Conservation (phyloP, 2,113 vertebrate genomes). For the Pedionomus torquatus region DNA sequence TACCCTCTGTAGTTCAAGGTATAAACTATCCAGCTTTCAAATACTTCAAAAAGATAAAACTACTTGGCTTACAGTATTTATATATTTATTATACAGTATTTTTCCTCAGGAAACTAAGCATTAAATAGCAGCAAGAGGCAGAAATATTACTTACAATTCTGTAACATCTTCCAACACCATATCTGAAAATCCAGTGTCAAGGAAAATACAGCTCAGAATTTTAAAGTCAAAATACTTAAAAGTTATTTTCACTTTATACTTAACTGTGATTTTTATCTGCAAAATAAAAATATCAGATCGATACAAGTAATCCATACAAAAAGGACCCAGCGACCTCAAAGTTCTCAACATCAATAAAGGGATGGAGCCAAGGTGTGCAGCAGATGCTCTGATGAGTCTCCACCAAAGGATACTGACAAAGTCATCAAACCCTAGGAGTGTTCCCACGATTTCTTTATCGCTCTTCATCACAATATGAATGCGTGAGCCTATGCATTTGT, state of each 20-base stretch:
- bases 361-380: neutral
- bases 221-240: neutral
- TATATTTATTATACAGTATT: neutral
- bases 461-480: constrained; percentile 97
- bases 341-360: too few species aligned
- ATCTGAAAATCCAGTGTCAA: constrained; percentile 78
- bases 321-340: neutral
- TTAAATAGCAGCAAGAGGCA: neutral
- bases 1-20: neutral
- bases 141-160: constrained; percentile 84
- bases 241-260: neutral
- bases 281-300: neutral
- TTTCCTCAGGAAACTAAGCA: neutral
- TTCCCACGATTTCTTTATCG: constrained; percentile 94
- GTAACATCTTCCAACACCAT: constrained; percentile 91
- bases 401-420: constrained; percentile 93
- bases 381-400: too few species aligned
- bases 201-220: constrained; percentile 7
- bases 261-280: neutral
- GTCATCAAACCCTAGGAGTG: constrained; percentile 90
- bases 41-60: rapidly evolving
- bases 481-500: constrained; percentile 92
- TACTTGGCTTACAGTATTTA: neutral
- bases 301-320: neutral
- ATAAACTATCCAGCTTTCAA: neutral